Evolutionary conservation across 1,140 invertebrate genomes (phyloP).

Genomic region (Araneus ventricosus): DNA sequence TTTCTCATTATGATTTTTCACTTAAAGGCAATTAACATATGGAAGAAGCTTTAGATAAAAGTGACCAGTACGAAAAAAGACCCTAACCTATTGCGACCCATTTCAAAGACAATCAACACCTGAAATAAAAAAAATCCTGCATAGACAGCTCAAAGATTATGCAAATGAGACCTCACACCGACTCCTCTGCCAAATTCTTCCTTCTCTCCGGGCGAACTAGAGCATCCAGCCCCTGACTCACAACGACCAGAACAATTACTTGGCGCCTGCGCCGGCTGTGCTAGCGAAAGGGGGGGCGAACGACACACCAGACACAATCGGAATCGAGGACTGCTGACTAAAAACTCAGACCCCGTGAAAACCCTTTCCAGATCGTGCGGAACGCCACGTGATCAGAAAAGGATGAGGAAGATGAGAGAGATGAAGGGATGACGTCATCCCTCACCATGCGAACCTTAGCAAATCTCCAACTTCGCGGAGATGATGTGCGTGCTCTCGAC

Average conservation of each 20-base stretch:
- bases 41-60: too few species aligned
- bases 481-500: slow-evolving; percentile 30
- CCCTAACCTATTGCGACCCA: too few species aligned
- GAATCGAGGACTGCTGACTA: slow-evolving; percentile 30
- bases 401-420: slow-evolving; percentile 34
- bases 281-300: too few species aligned
- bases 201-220: background rate
- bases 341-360: slow-evolving; percentile 43
- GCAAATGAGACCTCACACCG: background rate
- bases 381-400: slow-evolving; percentile 39
- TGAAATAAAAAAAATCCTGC: background rate
- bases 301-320: background rate
- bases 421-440: slow-evolving; percentile 38
- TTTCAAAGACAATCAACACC: background rate
- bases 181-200: background rate
- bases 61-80: background rate
- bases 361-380: slow-evolving; percentile 48
- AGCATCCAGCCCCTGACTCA: background rate
- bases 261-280: background rate
- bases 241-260: background rate
- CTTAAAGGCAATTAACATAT: too few species aligned
- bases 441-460: background rate
- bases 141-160: background rate
- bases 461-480: slow-evolving; percentile 9
- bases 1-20: too few species aligned